Evolutionary conservation across 1,140 invertebrate species (phyloP).

Genomic region (Drosophila ohnishii): DNA sequence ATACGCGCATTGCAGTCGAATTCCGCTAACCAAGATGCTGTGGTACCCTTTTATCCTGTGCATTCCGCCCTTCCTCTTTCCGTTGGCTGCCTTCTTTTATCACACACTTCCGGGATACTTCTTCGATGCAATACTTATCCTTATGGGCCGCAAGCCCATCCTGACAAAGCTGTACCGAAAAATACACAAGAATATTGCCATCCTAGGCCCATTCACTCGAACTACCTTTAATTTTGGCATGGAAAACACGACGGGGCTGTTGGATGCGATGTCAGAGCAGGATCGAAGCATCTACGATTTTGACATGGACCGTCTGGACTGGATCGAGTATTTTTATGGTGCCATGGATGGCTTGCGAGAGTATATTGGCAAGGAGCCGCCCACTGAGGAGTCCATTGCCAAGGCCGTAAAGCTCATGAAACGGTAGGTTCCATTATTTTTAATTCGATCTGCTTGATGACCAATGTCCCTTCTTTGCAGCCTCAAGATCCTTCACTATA

Average conservation of each 20-base stretch:
- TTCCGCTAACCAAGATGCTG: slow-evolving; percentile 77
- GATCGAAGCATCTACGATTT: slow-evolving; percentile 88
- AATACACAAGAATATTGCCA: slow-evolving; percentile 87
- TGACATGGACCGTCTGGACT: slow-evolving; percentile 87
- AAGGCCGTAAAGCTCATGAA: not conserved
- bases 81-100: slow-evolving; percentile 83
- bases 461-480: not conserved
- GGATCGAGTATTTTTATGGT: slow-evolving; percentile 85
- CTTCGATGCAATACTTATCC: slow-evolving; percentile 83
- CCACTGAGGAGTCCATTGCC: slow-evolving; percentile 84
- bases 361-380: slow-evolving; percentile 88
- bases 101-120: slow-evolving; percentile 86
- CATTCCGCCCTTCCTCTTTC: slow-evolving; percentile 74
- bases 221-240: slow-evolving; percentile 88
- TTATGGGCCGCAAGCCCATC: slow-evolving; percentile 77
- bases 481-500: not conserved
- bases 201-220: slow-evolving; percentile 87
- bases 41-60: slow-evolving; percentile 84
- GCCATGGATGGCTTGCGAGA: slow-evolving; percentile 86
- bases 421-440: slow-evolving; percentile 9
- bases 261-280: slow-evolving; percentile 84
- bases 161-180: slow-evolving; percentile 88
- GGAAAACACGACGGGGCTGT: slow-evolving; percentile 86
- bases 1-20: slow-evolving; percentile 50
- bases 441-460: not conserved